A percentile compares a stretch with the other conserved stretches of the same genome.
These are phyloP conservation scores for Megalops atlanticus DNA, from an alignment of 2,113 vertebrate species.

Conservation along the genomic window DNA sequence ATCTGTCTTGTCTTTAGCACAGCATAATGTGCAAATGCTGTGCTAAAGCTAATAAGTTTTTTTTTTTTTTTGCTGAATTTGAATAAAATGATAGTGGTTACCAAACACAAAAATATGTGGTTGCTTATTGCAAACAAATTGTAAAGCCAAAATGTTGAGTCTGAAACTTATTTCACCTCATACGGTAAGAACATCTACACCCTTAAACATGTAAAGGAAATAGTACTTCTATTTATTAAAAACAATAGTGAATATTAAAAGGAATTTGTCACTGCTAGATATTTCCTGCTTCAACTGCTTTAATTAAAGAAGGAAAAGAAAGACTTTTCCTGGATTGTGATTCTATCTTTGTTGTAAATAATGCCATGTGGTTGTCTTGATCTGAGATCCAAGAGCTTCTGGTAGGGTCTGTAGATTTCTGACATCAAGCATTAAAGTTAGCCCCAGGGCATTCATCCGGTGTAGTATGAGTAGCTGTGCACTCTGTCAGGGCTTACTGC, in stretches of 20 bases:
- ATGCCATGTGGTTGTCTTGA: no score
- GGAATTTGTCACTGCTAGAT: background rate
- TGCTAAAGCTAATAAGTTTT: no score
- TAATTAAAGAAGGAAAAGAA: background rate
- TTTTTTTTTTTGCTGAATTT: background rate
- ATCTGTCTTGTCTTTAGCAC: background rate
- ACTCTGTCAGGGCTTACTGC: no score
- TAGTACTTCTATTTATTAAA: no score
- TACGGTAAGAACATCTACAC: no score
- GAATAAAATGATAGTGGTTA: background rate
- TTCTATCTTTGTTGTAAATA: no score
- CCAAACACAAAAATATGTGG: background rate
- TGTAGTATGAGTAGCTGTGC: no score
- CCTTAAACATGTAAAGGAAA: no score
- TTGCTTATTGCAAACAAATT: background rate
- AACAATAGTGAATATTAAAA: background rate
- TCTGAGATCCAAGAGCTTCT: no score
- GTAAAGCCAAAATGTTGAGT: background rate
- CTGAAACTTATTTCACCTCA: no score
- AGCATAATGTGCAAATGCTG: background rate
- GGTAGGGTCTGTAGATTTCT: background rate
- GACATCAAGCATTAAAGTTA: background rate
- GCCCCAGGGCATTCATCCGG: background rate
- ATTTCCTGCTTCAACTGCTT: background rate
- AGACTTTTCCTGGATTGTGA: background rate